Evolutionary conservation across 2,797 vertebrate species (phyloP), one percentile per base, ranked within the genome.

Genomic region (Neolamprologus multifasciatus): DNA sequence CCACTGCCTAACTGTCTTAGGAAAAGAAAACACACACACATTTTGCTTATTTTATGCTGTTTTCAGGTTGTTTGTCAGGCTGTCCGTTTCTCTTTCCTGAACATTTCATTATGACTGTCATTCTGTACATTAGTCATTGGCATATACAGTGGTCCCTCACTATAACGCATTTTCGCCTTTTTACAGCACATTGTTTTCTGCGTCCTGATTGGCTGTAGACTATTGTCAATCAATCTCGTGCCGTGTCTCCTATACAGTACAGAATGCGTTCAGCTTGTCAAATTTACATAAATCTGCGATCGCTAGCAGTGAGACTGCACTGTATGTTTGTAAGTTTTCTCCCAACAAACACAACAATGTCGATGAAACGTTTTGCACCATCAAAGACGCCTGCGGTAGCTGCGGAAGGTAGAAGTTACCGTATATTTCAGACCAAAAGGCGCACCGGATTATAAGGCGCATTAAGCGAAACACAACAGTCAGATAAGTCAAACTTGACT

Each of bases 111-210:
- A 6, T 71, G 67, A 71, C 21, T 62, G n/a, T 10, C n/a, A 26
- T 71, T 45, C 38, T 71, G 40, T 26, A 14, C 21, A 71, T 26
- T 71, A 45, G 38, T 45, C 67, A 26, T 16, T 40, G 36, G n/a
- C 5, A 23, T 71, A 45, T 23, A 62, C 26, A 57, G 23, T 57
- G 3, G 14, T 29, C 8, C 54, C 29, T 59, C 57, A 33, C 29
- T 62, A 33, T 62, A 62, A 33, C 1, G 1, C 57, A 0, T 6
- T 62, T 33, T 62, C 0, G 4, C 57, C 57, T 62, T 19, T 62
- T 11, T 62, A 62, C 57, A 33, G 29, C 57, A 33, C 29, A 62
- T 62, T 62, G 29, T 33, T 62, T 33, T 3, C 29, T 62, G 57
- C 1, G 16, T 62, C 57, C 57, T 33, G 29, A 62, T 62, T 62